Conservation (phyloP, 2,888 invertebrate genomes). For the Campoplex nolae region DNA sequence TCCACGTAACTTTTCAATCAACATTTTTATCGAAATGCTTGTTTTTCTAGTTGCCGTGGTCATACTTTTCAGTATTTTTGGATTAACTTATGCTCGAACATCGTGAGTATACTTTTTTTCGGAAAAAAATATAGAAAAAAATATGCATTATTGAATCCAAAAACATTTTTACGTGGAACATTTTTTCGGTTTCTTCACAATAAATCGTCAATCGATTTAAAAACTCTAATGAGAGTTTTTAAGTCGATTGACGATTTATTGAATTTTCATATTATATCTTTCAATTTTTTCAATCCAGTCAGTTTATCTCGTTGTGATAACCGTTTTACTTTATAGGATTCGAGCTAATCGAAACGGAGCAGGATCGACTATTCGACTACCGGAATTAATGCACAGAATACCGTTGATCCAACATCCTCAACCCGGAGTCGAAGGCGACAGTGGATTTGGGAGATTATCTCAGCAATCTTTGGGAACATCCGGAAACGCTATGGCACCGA, state of each 20-base stretch:
- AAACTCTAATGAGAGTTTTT: too few species aligned
- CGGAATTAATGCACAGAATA: conserved; percentile 39
- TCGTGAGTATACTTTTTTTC: conserved; percentile 72
- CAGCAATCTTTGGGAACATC: conserved; percentile 51
- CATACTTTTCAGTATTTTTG: conserved; percentile 76
- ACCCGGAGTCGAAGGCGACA: conserved; percentile 53
- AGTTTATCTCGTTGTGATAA: background rate
- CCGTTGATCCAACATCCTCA: conserved; percentile 46
- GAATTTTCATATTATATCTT: background rate
- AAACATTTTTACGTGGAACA: background rate
- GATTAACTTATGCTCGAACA: conserved; percentile 70
- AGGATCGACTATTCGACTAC: conserved; percentile 53
- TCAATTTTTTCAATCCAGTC: background rate
- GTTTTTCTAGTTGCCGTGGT: conserved; percentile 73
- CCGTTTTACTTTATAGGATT: conserved; percentile 23
- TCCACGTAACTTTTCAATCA: conserved; percentile 51
- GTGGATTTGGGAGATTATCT: conserved; percentile 38
- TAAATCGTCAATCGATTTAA: background rate
- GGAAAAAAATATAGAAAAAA: too few species aligned
- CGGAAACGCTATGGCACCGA: conserved; percentile 35
- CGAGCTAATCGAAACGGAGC: conserved; percentile 20
- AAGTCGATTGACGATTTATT: too few species aligned
- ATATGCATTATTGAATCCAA: too few species aligned
- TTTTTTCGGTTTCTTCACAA: background rate
- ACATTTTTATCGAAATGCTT: conserved; percentile 71